Evolutionary conservation across 2,888 invertebrate genomes (phyloP), one percentile per base, ranked within the genome.

Genomic region (Synergus gifuensis): DNA sequence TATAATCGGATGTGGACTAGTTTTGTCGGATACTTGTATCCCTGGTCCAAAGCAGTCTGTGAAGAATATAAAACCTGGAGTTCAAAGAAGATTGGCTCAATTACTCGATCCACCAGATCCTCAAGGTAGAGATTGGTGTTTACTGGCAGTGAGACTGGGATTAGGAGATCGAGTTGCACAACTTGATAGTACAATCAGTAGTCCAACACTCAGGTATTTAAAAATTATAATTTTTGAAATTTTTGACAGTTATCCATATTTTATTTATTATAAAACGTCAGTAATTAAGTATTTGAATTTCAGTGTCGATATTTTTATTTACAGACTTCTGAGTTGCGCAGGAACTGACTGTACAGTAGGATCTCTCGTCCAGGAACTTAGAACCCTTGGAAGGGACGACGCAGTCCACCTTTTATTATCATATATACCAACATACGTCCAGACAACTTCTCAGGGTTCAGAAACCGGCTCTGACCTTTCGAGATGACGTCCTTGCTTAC

Each of bases 91-190:
- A 89, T 90, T 97, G 78, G 95, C 96, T 84, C 93, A 94, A 82
- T 92, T 95, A 86, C 92, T 97, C 79, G 96, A 97, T 92, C 95
- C 95, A 22, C 96, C 96, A 0, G 95, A 95, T 90, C 94, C 94
- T 16, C 93, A 95, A 80, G 96, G 96, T 28, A 94, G 95, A 87
- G 96, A 97, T 90, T 97, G 97, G 97, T 94, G 96, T 88, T 93
- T 96, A 88, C 92, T 97, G 80, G 96, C 96, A 16, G 94, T 95
- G 76, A 93, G 95, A 83, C 93, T 97, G 79, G 95, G 95, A 77
- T 93, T 95, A 81, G 94, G 94, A 16, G 94, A 95, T 84, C 93
- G 88, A 18, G 91, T 92, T 7, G 92, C 90, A 18, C 91, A 91
- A 79, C 85, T 92, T 76, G 92, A 92, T 77, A 92, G 90, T 78